phyloP scores from a whole-genome alignment of 2,113 vertebrate species.

The Falco punctatus region DNA sequence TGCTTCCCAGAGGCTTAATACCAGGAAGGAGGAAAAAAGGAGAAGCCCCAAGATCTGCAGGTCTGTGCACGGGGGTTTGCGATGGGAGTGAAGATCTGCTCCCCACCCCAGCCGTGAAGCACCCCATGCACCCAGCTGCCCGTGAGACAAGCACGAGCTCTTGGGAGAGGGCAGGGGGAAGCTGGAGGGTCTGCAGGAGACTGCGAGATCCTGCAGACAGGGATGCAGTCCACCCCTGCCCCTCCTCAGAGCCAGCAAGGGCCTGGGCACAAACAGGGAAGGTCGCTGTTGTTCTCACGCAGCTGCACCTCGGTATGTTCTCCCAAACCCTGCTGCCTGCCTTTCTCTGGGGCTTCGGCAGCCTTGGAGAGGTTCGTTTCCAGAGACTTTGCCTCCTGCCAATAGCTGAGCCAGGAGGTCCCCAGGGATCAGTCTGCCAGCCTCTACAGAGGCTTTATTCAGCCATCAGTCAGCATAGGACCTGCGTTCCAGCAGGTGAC shows the following conservation, averaged over 20 bases:
- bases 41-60: neutral
- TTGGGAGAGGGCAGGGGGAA: neutral
- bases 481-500: neutral
- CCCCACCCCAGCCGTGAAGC: neutral
- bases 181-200: neutral
- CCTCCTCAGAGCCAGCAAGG: neutral
- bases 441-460: neutral
- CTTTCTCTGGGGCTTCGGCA: neutral
- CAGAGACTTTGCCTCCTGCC: conserved; percentile 12
- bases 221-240: neutral
- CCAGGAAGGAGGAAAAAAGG: neutral
- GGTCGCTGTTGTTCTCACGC: neutral
- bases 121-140: neutral
- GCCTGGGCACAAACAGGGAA: neutral
- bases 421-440: neutral
- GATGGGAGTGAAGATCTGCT: accelerated
- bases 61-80: neutral
- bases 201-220: neutral
- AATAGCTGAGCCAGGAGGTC: neutral
- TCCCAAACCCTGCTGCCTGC: neutral
- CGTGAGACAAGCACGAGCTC: accelerated
- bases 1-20: neutral
- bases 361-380: neutral
- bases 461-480: neutral
- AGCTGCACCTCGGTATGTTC: neutral